Evolutionary conservation across 2,888 invertebrate genomes (phyloP), one percentile per base, ranked within the genome.

Genomic region (Drosophila rellima): DNA sequence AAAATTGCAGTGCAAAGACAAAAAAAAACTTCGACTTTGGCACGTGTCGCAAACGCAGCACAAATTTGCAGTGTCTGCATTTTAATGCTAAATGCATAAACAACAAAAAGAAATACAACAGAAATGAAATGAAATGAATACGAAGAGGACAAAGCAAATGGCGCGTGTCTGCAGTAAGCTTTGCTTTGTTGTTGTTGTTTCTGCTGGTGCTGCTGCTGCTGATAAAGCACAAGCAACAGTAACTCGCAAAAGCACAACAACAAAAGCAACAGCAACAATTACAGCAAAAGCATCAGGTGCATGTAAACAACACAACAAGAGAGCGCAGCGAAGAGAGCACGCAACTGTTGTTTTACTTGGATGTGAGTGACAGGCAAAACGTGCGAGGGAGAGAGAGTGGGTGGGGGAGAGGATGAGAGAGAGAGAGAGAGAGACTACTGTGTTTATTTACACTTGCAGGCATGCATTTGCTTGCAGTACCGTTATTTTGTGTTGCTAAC

Each of bases 41-140:
- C 74, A 74, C 74, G 74, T 74, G 74, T 67, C 72, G 64, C 70
- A 57, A 54, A 70, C 63, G 70, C 70, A 70, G 70, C 67, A 67
- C 18, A 69, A 60, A 57, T 18, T 40, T 52, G 54, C 62, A 64
- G 29, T 55, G 55, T 70, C 15, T 74, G 62, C 47, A 47, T 26
- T 45, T 45, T 10, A 74, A 54, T 47, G 61, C 52, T 15, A 17
- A 35, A 51, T n/a, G 23, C 13, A 23, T 29, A 63, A 60, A 54
- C 20, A 67, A 61, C 20, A 67, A 57, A 37, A 65, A 44, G 13
- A 44, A 18, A 39, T 39, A 52, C 13, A 47, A 52, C 11, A 45
- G 44, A 40, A 42, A 56, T 13, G 15, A 23, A 35, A 31, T 4
- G n/a, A 18, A 37, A n/a, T 50, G 20, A 8, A 47, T 18, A 47